A percentile compares a stretch with the other conserved stretches of the same genome.
phyloP scores from a whole-genome alignment of 2,113 vertebrate species.

The Orcinus orca region DNA sequence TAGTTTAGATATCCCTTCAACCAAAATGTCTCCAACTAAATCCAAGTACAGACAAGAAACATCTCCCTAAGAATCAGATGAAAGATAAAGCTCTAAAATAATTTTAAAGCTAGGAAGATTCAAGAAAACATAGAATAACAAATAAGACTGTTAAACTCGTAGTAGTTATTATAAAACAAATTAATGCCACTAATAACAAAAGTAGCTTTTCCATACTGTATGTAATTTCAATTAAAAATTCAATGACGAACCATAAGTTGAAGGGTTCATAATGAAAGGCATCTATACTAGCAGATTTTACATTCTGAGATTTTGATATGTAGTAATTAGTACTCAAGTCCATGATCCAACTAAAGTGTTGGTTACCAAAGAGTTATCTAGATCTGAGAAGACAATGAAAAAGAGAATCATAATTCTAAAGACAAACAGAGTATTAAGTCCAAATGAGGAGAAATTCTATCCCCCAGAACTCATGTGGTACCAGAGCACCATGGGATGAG shows the following conservation, averaged over 20 bases:
- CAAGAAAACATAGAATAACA: neutral
- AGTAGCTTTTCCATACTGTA: neutral
- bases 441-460: neutral
- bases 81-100: slow-evolving; percentile 39
- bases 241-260: neutral
- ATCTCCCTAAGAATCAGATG: neutral
- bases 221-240: slow-evolving; percentile 11
- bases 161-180: neutral
- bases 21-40: slow-evolving; percentile 29
- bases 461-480: neutral
- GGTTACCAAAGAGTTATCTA: neutral
- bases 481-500: neutral
- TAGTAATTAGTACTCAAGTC: neutral
- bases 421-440: neutral
- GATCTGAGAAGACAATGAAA: neutral
- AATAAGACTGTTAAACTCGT: neutral
- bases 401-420: neutral
- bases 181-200: neutral
- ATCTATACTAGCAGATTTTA: neutral
- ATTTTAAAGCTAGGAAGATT: neutral
- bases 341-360: neutral
- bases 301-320: neutral
- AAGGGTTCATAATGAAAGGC: neutral
- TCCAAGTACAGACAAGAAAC: neutral
- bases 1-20: neutral